Base-by-base conservation (phyloP, 2,113 vertebrate genomes). In the Neodon shergylaensis region DNA sequence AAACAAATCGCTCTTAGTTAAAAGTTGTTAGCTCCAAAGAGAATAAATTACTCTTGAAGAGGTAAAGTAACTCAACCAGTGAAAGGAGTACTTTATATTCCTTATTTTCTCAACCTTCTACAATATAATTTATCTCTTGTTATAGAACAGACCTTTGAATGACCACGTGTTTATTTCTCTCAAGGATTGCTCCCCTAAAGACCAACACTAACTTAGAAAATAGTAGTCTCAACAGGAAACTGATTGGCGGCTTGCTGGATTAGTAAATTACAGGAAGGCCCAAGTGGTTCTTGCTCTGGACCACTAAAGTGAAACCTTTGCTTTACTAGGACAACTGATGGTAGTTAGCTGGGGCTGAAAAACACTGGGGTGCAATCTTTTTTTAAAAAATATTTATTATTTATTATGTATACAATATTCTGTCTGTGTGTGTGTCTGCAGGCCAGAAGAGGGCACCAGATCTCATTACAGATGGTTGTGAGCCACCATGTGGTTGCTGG, bases 1-100 rank as follows among this genome's bases (percentile, higher is more conserved):
- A 96, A 96, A 95, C 94, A 95, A 96, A 97, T 39, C 97, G 92
- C 88, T 85, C 90, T 86, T 83, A 94, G 65, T 52, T 85, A 90
- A 90, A 89, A 54, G 39, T 91, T 92, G 91, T 0, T 92, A 31
- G 61, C 39, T 92, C 77, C 73, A 95, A 91, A 94, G 88, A 90
- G 63, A 87, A 91, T 31, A 19, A 94, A 94, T 86, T 93, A 95
- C 95, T 94, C 47, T 90, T 16, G 24, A 74, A 36, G 54, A 85
- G 74, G n/a, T 61, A 88, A 74, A 74, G 63, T n/a, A 90, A 92
- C 84, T 72, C 22, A 97, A 87, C 88, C 0, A 78, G 72, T 78
- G 33, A 39, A 36, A 63, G 94, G 68, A 74, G 58, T 94, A 92
- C 78, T 6, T 21, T 17, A 36, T 14, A 44, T 19, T 90, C 70